Percentiles rank a stretch among this genome's conserved stretches.
Evolutionary conservation across 1,140 invertebrate species (phyloP).

Genomic region (Piezodorus guildinii): DNA sequence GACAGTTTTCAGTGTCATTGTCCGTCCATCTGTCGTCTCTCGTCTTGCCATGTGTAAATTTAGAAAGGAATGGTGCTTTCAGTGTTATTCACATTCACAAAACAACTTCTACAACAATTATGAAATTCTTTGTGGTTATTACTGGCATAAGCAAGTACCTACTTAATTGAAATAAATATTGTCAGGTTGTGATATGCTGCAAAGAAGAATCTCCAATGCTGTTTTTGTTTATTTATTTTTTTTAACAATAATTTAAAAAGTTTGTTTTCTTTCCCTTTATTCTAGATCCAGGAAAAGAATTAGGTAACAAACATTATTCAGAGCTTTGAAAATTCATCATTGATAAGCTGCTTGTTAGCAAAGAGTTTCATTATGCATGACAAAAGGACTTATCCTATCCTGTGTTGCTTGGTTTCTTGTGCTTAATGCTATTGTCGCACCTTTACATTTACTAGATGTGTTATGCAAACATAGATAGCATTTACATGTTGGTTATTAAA

Average conservation of each 20-base stretch:
- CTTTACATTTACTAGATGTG: not conserved
- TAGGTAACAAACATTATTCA: slow-evolving; percentile 17
- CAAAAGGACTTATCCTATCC: not conserved
- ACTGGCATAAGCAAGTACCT: not conserved
- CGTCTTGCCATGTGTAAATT: slow-evolving; percentile 21
- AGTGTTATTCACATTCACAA: not conserved
- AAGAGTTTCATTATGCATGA: slow-evolving; percentile 24
- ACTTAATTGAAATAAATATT: not conserved
- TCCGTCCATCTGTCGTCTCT: slow-evolving; percentile 22
- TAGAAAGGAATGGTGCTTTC: slow-evolving; percentile 20
- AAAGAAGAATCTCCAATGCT: slow-evolving; percentile 1
- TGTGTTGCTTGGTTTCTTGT: not conserved
- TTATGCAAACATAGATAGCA: not conserved
- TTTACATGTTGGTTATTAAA: slow-evolving; percentile 2
- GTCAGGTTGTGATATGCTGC: slow-evolving; percentile 5
- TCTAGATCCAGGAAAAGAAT: slow-evolving; percentile 12
- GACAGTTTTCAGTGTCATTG: slow-evolving; percentile 20
- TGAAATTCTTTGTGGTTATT: slow-evolving; percentile 19
- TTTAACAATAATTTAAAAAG: not conserved
- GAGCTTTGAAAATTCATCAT: slow-evolving; percentile 15
- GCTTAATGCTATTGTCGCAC: slow-evolving; percentile 9
- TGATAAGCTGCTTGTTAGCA: slow-evolving; percentile 23
- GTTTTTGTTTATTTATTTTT: slow-evolving; percentile 3
- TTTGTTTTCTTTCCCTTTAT: not conserved
- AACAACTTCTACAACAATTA: slow-evolving; percentile 14